Base-by-base conservation (phyloP, 2,797 vertebrate genomes). In the Alectoris magna region DNA sequence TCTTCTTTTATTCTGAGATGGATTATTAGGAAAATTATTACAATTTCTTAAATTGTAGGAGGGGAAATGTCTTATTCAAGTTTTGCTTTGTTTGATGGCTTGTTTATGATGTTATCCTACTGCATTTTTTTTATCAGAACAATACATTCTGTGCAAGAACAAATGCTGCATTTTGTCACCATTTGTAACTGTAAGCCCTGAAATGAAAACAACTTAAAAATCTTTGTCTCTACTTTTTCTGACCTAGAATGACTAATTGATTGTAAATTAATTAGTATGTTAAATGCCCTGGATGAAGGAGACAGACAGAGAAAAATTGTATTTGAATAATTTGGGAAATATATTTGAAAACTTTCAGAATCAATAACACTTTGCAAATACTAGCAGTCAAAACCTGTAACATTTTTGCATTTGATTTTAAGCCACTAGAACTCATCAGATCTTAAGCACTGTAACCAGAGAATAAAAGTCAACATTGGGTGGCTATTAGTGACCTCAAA, bases 281-380 rank as follows among this genome's bases (percentile, higher is more conserved):
- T 82, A 75, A 94, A 90, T 84, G 49, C 11, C 29, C 82, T 75
- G 26, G n/a, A 74, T 90, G 34, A 87, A 71, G 63, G 38, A 84
- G 12, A 84, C 13, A 78, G 22, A 55, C 14, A 78, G 22, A 55
- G 16, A 44, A 64, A 82, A 48, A 3, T 18, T 76, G 59, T 78
- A 41, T 90, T 93, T 72, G 16, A 95, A 80, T 71, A 70, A 77
- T 26, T n/a, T 68, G 34, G 7, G 71, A 71, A 34, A 18, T 16
- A 66, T 69, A 66, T 78, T 53, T 87, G 51, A 23, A 90, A 94
- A 67, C 26, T 67, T 95, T 94, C 59, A 75, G 34, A 85, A 38
- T 66, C 88, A 89, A 24, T 51, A 82, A 82, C 2, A 3, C 66
- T 92, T 64, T 38, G 41, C 49, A 94, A 91, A 95, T 87, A 78